phyloP scores from a whole-genome alignment of 2,888 invertebrate genomes.

The Cepaea hortensis region DNA sequence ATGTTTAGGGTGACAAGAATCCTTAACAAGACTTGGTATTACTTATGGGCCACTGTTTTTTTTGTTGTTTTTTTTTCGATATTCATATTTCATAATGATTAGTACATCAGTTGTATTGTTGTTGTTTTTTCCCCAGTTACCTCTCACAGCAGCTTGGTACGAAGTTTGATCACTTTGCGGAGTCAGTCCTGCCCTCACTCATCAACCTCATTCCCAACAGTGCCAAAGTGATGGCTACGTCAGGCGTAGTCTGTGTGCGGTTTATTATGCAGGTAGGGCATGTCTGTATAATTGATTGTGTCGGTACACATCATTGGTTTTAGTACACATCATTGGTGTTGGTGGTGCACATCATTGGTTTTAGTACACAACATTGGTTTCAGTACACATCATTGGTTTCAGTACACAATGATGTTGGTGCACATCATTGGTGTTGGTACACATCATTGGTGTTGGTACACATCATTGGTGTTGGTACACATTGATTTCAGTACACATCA shows the following conservation, averaged over 20 bases:
- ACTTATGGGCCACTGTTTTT: too few relatives aligned
- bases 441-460: too few relatives aligned
- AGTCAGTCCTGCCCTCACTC: constrained; percentile 87
- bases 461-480: too few relatives aligned
- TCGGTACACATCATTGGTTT: background rate
- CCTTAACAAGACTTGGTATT: too few relatives aligned
- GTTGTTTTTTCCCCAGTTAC: constrained; percentile 76
- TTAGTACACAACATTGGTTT: too few relatives aligned
- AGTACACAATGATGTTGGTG: too few relatives aligned
- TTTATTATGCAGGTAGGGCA: constrained; percentile 83
- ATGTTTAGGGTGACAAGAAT: too few relatives aligned
- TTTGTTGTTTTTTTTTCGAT: background rate
- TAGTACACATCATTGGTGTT: too few relatives aligned
- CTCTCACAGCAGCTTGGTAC: constrained; percentile 89
- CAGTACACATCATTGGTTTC: too few relatives aligned
- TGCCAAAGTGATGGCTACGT: constrained; percentile 95
- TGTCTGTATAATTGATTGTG: background rate
- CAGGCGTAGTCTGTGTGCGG: constrained; percentile 89
- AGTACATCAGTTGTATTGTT: background rate
- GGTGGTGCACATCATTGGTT: too few relatives aligned
- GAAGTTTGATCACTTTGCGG: constrained; percentile 90
- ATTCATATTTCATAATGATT: background rate
- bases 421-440: too few relatives aligned
- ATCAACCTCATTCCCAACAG: constrained; percentile 95
- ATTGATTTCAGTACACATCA: too few relatives aligned